Percentiles rank a stretch among this genome's conserved stretches.
Conservation (phyloP, 2,888 invertebrate genomes). For the Limulus polyphemus region DNA sequence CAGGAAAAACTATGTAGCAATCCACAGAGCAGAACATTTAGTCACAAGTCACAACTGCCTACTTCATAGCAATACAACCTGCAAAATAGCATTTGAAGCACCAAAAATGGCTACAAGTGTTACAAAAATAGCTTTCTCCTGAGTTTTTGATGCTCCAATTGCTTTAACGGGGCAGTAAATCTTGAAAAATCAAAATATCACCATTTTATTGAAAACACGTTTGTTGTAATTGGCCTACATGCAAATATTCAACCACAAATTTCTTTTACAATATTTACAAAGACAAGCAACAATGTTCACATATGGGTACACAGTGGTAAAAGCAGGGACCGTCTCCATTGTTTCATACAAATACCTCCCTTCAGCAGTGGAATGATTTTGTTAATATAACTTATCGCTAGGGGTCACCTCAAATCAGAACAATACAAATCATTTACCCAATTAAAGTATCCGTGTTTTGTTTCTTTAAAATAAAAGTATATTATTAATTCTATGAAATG, state of each 20-base stretch:
- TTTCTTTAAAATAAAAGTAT: neutral
- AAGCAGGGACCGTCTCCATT: too few relatives aligned
- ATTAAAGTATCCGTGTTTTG: neutral
- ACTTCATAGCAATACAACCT: neutral
- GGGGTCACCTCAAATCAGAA: too few relatives aligned
- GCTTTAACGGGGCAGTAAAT: constrained; percentile 3
- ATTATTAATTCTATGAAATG: neutral
- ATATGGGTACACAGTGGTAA: constrained; percentile 9
- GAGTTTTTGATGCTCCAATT: constrained; percentile 17
- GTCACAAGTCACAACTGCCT: neutral
- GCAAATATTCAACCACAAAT: too few relatives aligned
- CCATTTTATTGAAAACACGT: too few relatives aligned
- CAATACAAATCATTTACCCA: too few relatives aligned
- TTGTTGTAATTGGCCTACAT: too few relatives aligned
- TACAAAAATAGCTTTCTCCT: constrained; percentile 25
- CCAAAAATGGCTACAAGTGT: constrained; percentile 23
- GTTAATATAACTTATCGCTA: too few relatives aligned
- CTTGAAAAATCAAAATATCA: neutral
- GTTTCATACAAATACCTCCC: too few relatives aligned
- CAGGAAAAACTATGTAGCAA: neutral
- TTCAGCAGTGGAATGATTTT: too few relatives aligned
- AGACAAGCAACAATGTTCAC: constrained; percentile 9
- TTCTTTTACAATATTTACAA: constrained; percentile 10
- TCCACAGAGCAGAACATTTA: neutral
- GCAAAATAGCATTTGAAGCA: neutral